These are phyloP conservation scores for Scleropages formosus DNA, from an alignment of 2,797 vertebrate species.

Conservation along the genomic window DNA sequence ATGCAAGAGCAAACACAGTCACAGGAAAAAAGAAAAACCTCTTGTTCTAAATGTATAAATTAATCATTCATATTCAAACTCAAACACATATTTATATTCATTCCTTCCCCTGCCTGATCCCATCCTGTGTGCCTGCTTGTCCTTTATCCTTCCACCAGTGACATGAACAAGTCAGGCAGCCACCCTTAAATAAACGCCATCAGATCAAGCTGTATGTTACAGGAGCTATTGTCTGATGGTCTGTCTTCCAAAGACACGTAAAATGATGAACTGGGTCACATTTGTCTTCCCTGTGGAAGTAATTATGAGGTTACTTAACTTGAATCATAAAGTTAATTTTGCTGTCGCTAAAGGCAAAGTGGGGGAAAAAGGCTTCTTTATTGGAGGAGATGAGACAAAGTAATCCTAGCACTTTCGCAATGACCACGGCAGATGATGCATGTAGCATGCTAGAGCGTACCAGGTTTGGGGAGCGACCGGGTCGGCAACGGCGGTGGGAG, in stretches of 20 bases:
- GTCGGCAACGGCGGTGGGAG: too few relatives aligned
- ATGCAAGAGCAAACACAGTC: neutral
- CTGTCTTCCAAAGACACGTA: neutral
- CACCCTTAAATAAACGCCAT: neutral
- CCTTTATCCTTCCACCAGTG: too few relatives aligned
- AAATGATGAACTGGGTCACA: slow-evolving; percentile 17
- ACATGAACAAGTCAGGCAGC: neutral
- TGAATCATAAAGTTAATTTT: slow-evolving; percentile 20
- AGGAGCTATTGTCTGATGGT: neutral
- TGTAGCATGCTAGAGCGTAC: too few relatives aligned
- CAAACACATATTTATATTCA: neutral
- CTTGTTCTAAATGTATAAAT: too few relatives aligned
- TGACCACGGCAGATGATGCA: neutral
- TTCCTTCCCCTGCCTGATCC: too few relatives aligned
- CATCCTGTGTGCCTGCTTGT: too few relatives aligned
- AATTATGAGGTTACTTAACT: slow-evolving; percentile 26
- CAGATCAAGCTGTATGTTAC: slow-evolving; percentile 1
- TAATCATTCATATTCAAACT: too few relatives aligned
- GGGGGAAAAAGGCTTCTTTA: neutral
- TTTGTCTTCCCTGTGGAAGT: slow-evolving; percentile 20
- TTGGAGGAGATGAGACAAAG: slow-evolving; percentile 9
- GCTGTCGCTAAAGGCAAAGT: slow-evolving; percentile 16
- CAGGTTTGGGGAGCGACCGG: too few relatives aligned
- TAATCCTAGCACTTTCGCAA: neutral
- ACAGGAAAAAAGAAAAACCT: neutral